Evolutionary conservation across 2,888 invertebrate genomes (phyloP).

Genomic region (Tetheella fluctuosa): DNA sequence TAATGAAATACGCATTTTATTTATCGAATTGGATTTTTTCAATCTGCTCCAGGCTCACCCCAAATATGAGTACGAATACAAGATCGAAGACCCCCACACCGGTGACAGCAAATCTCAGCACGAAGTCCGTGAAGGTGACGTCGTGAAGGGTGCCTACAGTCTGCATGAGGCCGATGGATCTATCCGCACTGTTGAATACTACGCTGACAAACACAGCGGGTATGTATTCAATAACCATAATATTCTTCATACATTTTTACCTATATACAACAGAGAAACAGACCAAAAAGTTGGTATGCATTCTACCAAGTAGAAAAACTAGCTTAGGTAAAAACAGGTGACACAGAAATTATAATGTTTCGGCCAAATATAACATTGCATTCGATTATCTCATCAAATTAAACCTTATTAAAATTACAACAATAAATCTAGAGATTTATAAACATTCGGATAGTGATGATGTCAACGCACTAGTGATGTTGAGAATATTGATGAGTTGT

Average conservation of each 20-base stretch:
- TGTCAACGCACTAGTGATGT: not conserved
- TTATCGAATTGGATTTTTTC: not conserved
- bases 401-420: too few relatives aligned
- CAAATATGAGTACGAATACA: constrained; percentile 81
- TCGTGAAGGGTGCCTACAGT: constrained; percentile 83
- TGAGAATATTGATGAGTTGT: not conserved
- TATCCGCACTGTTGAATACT: constrained; percentile 81
- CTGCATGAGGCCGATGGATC: constrained; percentile 84
- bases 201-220: constrained; percentile 78
- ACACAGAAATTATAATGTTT: too few relatives aligned
- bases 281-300: too few relatives aligned
- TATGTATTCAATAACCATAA: constrained; percentile 38
- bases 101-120: constrained; percentile 83
- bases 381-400: too few relatives aligned
- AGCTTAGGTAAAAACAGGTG: too few relatives aligned
- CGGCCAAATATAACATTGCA: too few relatives aligned
- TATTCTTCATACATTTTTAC: too few relatives aligned
- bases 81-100: constrained; percentile 80
- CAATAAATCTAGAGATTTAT: not conserved
- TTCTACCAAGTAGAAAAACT: too few relatives aligned
- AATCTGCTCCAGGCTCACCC: constrained; percentile 64
- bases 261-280: too few relatives aligned
- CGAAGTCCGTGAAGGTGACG: constrained; percentile 81
- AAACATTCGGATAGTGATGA: not conserved
- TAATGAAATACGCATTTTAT: too few relatives aligned